Evolutionary conservation across 2,113 vertebrate species (phyloP).

Genomic region (Lutjanus erythropterus): DNA sequence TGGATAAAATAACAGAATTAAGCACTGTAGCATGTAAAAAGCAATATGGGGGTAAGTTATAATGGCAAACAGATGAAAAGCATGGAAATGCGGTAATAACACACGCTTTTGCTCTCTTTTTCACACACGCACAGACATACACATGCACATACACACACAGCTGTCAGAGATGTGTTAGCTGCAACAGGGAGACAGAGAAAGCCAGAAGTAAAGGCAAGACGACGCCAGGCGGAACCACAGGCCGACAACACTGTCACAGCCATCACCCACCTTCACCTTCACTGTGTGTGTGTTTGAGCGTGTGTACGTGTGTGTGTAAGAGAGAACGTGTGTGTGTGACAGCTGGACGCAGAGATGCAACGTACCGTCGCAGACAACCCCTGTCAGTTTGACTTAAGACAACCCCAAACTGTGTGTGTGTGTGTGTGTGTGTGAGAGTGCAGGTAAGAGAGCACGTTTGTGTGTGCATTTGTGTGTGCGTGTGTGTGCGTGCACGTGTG

Average conservation of each 20-base stretch:
- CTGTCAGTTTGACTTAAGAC: constrained; percentile 68
- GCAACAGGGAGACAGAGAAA: constrained; percentile 48
- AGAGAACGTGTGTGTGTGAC: constrained; percentile 37
- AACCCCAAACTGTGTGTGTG: constrained; percentile 14
- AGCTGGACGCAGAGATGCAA: constrained; percentile 47
- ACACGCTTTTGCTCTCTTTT: background rate
- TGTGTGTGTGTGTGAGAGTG: background rate
- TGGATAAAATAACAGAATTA: background rate
- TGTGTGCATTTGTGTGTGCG: background rate
- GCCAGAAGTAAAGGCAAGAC: constrained; percentile 51
- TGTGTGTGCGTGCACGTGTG: background rate
- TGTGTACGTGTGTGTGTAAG: background rate
- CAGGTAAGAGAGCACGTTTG: background rate
- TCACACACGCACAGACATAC: background rate
- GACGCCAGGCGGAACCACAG: constrained; percentile 55
- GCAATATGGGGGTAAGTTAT: background rate
- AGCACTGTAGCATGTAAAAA: background rate
- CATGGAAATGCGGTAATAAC: background rate
- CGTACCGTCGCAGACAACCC: constrained; percentile 27
- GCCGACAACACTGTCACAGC: constrained; percentile 60
- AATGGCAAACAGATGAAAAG: background rate
- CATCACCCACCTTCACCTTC: constrained; percentile 53
- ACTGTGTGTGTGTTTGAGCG: background rate
- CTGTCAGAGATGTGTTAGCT: constrained; percentile 39
- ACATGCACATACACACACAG: background rate